Evolutionary conservation across 2,888 invertebrate species (phyloP).

Genomic region (Clanis bilineata): DNA sequence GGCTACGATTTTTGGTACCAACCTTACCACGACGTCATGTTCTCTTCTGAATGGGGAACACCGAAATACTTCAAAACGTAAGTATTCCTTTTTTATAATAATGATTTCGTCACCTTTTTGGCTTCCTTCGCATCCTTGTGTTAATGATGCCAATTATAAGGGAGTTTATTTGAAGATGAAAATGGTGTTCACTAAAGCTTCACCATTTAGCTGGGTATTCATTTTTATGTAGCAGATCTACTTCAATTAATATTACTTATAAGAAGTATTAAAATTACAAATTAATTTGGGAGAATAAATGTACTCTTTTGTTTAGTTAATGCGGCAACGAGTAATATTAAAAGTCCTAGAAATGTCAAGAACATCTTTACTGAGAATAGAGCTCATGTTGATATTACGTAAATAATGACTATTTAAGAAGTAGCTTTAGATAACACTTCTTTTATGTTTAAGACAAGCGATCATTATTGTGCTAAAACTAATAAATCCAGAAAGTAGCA

Average conservation of each 20-base stretch:
- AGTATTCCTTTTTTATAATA: conserved; percentile 52
- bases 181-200: background rate
- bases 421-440: too few relatives aligned
- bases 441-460: too few relatives aligned
- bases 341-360: too few relatives aligned
- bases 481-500: background rate
- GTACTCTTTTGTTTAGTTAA: background rate
- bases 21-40: conserved; percentile 94
- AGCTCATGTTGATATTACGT: too few relatives aligned
- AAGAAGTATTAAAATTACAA: background rate
- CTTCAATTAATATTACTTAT: too few relatives aligned
- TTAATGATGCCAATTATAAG: background rate
- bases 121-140: background rate
- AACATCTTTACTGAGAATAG: too few relatives aligned
- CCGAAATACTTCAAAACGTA: conserved; percentile 90
- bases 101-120: background rate
- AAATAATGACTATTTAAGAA: too few relatives aligned
- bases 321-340: too few relatives aligned
- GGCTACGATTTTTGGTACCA: conserved; percentile 99
- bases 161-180: background rate
- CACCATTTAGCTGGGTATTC: background rate
- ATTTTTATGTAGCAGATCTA: too few relatives aligned
- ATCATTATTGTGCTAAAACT: too few relatives aligned
- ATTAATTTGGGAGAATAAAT: background rate
- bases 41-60: conserved; percentile 96